Evolutionary conservation across 2,888 invertebrate species (phyloP).

Genomic region (Gymnoscelis rufifasciata): DNA sequence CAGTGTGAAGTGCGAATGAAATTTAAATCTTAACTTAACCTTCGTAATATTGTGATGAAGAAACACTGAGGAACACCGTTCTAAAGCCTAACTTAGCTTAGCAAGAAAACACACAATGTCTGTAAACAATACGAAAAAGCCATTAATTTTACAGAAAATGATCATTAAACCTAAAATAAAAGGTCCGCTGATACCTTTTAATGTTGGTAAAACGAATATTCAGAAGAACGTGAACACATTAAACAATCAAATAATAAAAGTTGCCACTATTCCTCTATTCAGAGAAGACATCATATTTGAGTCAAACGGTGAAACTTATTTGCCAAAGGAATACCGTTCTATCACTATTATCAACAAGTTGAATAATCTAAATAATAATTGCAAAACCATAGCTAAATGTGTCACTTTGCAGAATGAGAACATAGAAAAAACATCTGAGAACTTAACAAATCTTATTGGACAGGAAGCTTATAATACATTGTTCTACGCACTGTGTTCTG

Average conservation of each 20-base stretch:
- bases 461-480: conserved; percentile 55
- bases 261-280: conserved; percentile 14
- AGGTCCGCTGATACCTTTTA: too few relatives aligned
- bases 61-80: background rate
- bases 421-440: conserved; percentile 49
- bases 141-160: conserved; percentile 10
- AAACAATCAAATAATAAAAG: conserved; percentile 2
- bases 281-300: conserved; percentile 47
- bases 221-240: background rate
- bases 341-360: conserved; percentile 42
- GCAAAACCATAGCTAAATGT: conserved; percentile 48
- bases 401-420: conserved; percentile 20
- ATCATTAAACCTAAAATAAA: background rate
- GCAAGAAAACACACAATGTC: background rate
- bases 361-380: conserved; percentile 37
- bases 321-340: conserved; percentile 43
- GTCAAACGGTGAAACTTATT: conserved; percentile 41
- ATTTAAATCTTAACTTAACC: too few relatives aligned
- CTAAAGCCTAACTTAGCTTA: background rate
- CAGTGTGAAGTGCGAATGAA: background rate
- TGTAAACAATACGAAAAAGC: conserved; percentile 3
- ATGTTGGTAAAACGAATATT: too few relatives aligned
- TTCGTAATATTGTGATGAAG: background rate
- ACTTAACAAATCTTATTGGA: conserved; percentile 50
- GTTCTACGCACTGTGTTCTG: conserved; percentile 51